Evolutionary conservation across 2,113 vertebrate genomes (phyloP).

Genomic region (Oreocharis arfaki): DNA sequence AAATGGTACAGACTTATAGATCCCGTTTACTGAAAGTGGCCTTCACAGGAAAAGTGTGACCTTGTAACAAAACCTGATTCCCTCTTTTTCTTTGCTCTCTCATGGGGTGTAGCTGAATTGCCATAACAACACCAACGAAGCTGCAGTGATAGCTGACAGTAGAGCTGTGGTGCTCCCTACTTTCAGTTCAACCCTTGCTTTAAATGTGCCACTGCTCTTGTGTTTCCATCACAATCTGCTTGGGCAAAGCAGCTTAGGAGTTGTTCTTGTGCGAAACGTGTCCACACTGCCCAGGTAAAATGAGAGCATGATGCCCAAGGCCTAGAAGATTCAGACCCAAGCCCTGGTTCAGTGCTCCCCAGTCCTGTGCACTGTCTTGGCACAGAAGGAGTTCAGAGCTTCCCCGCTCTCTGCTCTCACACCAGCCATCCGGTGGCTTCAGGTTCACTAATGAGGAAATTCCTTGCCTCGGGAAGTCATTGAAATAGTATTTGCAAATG

Average conservation of each 20-base stretch:
- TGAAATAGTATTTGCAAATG: neutral
- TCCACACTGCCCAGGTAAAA: neutral
- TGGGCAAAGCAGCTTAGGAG: neutral
- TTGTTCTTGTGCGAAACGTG: neutral
- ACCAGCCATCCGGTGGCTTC: neutral
- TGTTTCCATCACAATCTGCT: neutral
- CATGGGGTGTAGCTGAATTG: neutral
- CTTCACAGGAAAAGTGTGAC: neutral
- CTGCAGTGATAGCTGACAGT: neutral
- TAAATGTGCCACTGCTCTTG: neutral
- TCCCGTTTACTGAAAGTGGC: neutral
- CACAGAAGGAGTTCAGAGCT: neutral
- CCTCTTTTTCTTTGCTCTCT: neutral
- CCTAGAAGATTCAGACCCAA: neutral
- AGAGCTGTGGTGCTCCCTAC: neutral
- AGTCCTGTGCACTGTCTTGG: neutral
- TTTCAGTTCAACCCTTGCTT: neutral
- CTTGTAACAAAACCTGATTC: neutral
- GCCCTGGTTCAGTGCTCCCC: neutral
- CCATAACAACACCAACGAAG: neutral
- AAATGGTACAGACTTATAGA: neutral
- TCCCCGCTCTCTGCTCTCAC: neutral
- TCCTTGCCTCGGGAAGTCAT: neutral
- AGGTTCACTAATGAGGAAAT: neutral
- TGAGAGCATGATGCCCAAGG: neutral